A percentile compares a stretch with the other conserved stretches of the same genome.
Evolutionary conservation across 2,888 invertebrate genomes (phyloP).

Genomic region (Ceriagrion tenellum): DNA sequence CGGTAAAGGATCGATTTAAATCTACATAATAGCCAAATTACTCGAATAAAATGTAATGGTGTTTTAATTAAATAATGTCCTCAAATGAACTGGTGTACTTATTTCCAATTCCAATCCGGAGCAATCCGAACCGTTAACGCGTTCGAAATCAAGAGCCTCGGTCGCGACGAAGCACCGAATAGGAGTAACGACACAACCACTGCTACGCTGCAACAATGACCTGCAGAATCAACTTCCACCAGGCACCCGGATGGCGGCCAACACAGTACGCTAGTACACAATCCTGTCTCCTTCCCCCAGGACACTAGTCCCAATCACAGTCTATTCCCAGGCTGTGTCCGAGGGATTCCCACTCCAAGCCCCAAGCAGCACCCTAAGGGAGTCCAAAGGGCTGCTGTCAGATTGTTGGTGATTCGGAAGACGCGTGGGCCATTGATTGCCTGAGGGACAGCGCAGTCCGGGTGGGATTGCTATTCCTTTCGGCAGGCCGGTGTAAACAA

Average conservation of each 20-base stretch:
- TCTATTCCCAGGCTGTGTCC: background rate
- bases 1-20: too few relatives aligned
- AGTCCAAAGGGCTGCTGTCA: background rate
- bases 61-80: too few relatives aligned
- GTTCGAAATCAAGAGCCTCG: too few relatives aligned
- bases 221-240: background rate
- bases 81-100: too few relatives aligned
- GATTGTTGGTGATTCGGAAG: background rate
- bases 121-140: too few relatives aligned
- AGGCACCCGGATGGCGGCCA: background rate
- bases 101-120: too few relatives aligned
- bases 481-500: background rate
- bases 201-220: background rate
- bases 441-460: background rate
- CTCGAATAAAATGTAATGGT: too few relatives aligned
- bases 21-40: too few relatives aligned
- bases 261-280: background rate
- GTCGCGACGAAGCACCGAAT: background rate
- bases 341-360: background rate
- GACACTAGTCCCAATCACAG: background rate
- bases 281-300: background rate
- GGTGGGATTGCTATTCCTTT: background rate
- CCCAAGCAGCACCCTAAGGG: background rate
- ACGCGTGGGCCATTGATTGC: constrained; percentile 1
- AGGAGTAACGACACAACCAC: background rate